A percentile compares a stretch with the other conserved stretches of the same genome.
Evolutionary conservation across 2,888 invertebrate genomes (phyloP).

Genomic region (Microctonus aethiopoides): DNA sequence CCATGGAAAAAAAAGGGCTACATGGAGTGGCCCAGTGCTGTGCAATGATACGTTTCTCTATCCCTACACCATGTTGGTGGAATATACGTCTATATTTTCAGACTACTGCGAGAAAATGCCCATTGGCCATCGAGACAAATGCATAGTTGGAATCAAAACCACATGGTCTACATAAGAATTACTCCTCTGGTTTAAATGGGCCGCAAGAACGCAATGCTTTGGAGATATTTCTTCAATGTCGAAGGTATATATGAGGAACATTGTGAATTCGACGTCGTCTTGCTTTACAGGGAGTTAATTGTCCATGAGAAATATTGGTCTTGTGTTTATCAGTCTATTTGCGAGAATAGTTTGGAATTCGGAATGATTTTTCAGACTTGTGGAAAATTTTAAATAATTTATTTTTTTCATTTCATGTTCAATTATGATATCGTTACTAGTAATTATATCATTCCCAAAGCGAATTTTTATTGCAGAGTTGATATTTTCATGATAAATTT

Average conservation of each 20-base stretch:
- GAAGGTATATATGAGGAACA: background rate
- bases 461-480: background rate
- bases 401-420: slow-evolving; percentile 6
- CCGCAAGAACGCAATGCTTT: slow-evolving; percentile 60
- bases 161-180: slow-evolving; percentile 33
- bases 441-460: background rate
- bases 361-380: too few relatives aligned
- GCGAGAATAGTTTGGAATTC: slow-evolving; percentile 33
- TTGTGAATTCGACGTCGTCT: slow-evolving; percentile 18
- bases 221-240: slow-evolving; percentile 49
- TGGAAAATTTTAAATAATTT: too few relatives aligned
- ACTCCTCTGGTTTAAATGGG: slow-evolving; percentile 63
- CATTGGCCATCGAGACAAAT: slow-evolving; percentile 25
- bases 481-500: background rate
- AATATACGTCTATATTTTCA: background rate
- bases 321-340: slow-evolving; percentile 40
- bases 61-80: background rate
- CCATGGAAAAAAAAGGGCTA: background rate
- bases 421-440: background rate
- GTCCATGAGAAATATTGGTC: slow-evolving; percentile 40
- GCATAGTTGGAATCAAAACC: background rate
- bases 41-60: background rate
- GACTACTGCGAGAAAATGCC: background rate
- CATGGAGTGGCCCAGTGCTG: slow-evolving; percentile 27
- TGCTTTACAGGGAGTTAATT: slow-evolving; percentile 45